A percentile compares a stretch with the other conserved stretches of the same genome.
Conservation (phyloP, 2,113 vertebrate species). For the Thymallus thymallus region DNA sequence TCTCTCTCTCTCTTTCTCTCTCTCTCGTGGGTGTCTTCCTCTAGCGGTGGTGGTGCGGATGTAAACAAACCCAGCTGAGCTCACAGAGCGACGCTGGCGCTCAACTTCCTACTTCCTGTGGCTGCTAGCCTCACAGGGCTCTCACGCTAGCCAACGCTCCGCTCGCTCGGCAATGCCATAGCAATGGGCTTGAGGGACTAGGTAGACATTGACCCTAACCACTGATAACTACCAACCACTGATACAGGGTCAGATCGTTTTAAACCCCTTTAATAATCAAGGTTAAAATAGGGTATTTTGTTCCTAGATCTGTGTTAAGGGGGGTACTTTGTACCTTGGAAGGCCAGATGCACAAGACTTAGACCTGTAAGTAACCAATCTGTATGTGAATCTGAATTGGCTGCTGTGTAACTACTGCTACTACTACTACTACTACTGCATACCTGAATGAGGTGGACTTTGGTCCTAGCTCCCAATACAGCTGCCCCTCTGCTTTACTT, state of each 20-base stretch:
- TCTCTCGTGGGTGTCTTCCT: constrained; percentile 13
- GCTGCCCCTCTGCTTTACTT: constrained; percentile 48
- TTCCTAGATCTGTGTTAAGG: too few relatives aligned
- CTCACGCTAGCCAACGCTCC: constrained; percentile 41
- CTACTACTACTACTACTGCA: constrained; percentile 17
- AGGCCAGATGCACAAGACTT: too few relatives aligned
- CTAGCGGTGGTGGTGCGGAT: constrained; percentile 16
- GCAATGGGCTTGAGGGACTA: neutral
- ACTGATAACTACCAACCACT: too few relatives aligned
- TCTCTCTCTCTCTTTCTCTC: neutral
- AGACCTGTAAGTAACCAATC: neutral
- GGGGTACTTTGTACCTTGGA: too few relatives aligned
- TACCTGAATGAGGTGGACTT: constrained; percentile 64
- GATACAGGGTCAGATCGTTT: too few relatives aligned
- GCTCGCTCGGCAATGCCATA: neutral
- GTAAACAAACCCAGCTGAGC: constrained; percentile 69
- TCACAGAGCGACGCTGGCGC: neutral
- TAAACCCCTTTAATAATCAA: too few relatives aligned
- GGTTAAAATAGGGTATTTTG: too few relatives aligned
- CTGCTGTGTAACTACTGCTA: neutral
- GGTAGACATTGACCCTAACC: neutral
- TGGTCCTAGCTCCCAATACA: constrained; percentile 58
- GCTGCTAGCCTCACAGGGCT: constrained; percentile 32
- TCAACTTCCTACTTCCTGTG: constrained; percentile 38
- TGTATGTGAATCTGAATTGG: neutral